Conservation (phyloP, 2,113 vertebrate species). For the Cathartes aura region DNA sequence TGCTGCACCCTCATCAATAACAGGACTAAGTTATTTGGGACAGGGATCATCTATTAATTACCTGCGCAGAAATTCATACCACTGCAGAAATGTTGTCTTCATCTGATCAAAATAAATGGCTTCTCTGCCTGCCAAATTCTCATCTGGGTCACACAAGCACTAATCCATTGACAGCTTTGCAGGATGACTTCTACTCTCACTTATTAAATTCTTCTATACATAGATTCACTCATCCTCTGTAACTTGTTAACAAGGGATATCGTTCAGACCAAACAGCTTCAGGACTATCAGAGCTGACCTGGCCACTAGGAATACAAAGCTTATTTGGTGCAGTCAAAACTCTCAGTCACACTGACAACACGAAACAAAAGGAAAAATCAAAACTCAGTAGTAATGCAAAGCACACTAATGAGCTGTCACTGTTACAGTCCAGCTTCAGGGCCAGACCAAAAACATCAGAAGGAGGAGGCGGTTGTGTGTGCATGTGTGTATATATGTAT, state of each 20-base stretch:
- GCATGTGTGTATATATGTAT: fast-evolving
- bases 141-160: background rate
- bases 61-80: background rate
- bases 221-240: background rate
- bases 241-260: background rate
- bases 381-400: background rate
- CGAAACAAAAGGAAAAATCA: background rate
- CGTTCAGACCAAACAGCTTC: background rate
- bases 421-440: background rate
- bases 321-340: background rate
- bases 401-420: background rate
- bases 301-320: background rate
- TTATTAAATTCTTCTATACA: background rate
- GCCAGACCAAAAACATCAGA: background rate
- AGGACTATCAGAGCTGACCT: background rate
- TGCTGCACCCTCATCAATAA: background rate
- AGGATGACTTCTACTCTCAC: background rate
- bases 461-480: background rate
- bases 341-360: background rate
- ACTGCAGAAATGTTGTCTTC: background rate
- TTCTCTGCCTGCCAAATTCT: background rate
- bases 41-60: background rate
- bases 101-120: background rate
- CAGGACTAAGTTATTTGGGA: background rate
- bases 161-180: background rate